Conservation (phyloP, 64 coral and sea anemone species). For the Hydrozoanthus tunicans region DNA sequence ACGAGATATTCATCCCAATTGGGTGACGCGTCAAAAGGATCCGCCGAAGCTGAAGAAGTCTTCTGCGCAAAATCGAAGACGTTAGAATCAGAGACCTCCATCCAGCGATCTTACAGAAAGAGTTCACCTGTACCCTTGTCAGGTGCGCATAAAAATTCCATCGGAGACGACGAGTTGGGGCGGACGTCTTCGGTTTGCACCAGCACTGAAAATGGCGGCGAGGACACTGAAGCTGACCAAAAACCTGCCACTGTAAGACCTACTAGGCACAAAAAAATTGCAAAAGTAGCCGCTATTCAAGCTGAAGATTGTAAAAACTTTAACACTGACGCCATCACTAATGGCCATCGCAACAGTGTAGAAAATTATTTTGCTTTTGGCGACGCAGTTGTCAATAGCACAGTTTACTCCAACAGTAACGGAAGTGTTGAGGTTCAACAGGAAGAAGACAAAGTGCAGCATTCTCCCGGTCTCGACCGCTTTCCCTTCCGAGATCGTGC, state of each 20-base stretch:
- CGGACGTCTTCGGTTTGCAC: conserved; percentile 6
- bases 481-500: conserved; percentile 15
- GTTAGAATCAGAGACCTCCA: neutral
- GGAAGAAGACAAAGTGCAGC: neutral
- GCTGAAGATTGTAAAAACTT: neutral
- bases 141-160: neutral
- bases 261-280: neutral
- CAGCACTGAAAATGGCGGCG: neutral
- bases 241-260: neutral
- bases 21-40: neutral
- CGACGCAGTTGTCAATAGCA: neutral
- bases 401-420: neutral
- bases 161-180: neutral
- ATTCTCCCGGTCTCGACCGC: neutral
- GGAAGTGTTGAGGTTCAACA: conserved; percentile 6
- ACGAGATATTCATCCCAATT: neutral
- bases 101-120: neutral
- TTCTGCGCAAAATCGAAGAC: neutral
- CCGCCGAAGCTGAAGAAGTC: neutral
- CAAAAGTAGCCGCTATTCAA: neutral
- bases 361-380: neutral
- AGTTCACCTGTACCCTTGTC: neutral
- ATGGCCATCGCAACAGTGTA: neutral
- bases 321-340: neutral
- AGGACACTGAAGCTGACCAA: neutral